Evolutionary conservation across 2,797 vertebrate genomes (phyloP).

Genomic region (Galagoides demidoff): DNA sequence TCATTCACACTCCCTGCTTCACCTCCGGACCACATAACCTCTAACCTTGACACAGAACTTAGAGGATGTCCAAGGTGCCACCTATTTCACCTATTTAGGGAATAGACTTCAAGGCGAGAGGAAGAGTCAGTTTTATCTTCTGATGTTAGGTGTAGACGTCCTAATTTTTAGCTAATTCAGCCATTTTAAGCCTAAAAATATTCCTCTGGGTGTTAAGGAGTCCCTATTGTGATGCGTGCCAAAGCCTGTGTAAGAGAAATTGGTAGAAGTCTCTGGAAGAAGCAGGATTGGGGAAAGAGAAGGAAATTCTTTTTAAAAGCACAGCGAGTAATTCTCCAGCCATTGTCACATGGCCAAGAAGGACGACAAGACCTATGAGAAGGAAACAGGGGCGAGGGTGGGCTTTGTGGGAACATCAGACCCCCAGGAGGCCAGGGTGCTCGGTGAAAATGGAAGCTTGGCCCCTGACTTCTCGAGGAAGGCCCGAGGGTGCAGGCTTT

Average conservation of each 20-base stretch:
- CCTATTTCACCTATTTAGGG: no score
- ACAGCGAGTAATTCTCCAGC: neutral
- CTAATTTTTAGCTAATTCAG: neutral
- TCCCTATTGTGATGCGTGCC: neutral
- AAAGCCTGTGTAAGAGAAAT: neutral
- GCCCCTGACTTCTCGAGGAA: neutral
- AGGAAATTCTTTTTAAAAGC: neutral
- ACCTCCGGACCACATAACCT: neutral
- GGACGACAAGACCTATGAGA: neutral
- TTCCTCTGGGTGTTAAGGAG: neutral
- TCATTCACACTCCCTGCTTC: neutral
- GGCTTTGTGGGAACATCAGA: no score
- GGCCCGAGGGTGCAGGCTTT: accelerated
- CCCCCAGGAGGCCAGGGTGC: accelerated
- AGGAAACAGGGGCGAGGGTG: neutral
- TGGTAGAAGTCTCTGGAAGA: neutral
- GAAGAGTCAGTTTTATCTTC: neutral
- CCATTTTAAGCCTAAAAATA: neutral
- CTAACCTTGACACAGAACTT: neutral
- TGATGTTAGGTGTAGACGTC: neutral
- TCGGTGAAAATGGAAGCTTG: neutral
- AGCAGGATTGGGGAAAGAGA: neutral
- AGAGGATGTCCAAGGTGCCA: neutral
- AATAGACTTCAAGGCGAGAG: neutral
- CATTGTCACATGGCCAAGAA: neutral